Evolutionary conservation across 35 echinoderm and acorn worm genomes (phyloP), one percentile per base, ranked within the genome.

Genomic region (Strongylocentrotus purpuratus): DNA sequence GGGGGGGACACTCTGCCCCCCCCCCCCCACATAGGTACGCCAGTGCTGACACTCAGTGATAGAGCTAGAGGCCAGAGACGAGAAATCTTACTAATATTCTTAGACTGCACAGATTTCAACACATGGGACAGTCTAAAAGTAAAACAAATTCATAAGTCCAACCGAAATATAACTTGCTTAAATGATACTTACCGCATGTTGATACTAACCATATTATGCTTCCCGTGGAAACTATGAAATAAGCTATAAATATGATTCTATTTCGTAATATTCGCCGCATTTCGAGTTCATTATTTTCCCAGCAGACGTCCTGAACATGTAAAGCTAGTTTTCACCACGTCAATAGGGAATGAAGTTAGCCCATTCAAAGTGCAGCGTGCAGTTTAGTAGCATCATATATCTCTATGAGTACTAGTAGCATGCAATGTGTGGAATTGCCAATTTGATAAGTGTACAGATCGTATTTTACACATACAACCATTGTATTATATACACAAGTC

Each of bases 141-240:
- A n/a, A n/a, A 55, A 55, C 50, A 55, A 9, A 55, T 55, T 70
- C 25, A 78, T n/a, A 78, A 78, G 20, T 28, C 1, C 4, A 28
- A n/a, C 20, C 65, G 25, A 78, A 22, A 78, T 78, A 22, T 28
- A 78, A 11, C 20, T 32, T 33, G 61, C 31, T 45, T 31, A 25
- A 61, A 78, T 41, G 32, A 35, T 94, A 95, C 94, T 45, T 86
- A 95, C 94, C 85, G 14, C 87, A 95, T 35, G 85, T 95, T 32
- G 87, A 32, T 48, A 47, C 31, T 25, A 95, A 45, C 94, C 94
- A 95, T 25, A 95, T 32, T 55, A 95, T 95, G 32, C 94, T 87
- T 46, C 71, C 94, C 0, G 94, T 48, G 32, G 94, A 95, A 47
- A 86, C 31, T 35, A 95, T 13, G 31, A 95, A 95, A 25, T 95